Base-by-base conservation (phyloP, 2,888 invertebrate species). In the Bellardia pandia region DNA sequence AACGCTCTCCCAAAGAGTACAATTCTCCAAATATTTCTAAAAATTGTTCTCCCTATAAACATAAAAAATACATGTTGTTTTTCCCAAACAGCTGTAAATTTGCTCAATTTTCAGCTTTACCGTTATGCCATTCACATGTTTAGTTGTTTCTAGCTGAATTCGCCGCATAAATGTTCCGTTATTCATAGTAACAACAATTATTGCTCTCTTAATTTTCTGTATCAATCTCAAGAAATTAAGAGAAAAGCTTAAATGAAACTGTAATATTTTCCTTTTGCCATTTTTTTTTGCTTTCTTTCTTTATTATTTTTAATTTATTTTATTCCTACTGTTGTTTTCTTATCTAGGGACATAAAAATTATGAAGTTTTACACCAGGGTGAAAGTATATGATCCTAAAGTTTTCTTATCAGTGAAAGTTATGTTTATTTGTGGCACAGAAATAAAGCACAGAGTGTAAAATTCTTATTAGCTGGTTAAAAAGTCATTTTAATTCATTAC, bases 271-370 rank as follows among this genome's bases (percentile, higher is more conserved):
- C 11, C 23, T 58, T 60, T 60, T 51, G 66, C 53, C n/a, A 16
- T 64, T 48, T 66, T 56, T 64, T 48, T 62, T 2, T 7, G 9
- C 30, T 42, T 42, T 66, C 9, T 23, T 42, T 23, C 33, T 58
- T 62, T 51, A 16, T 16, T 30, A 62, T 33, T 68, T 74, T 80
- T 14, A 9, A 60, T 74, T 48, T 48, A 45, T 76, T 33, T 33
- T 37, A 45, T 79, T 37, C 8, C 14, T 66, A 33, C 11, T 79
- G 75, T 66, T 83, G 23, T 45, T 76, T 68, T n/a, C 74, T 74
- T 85, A 87, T 85, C 86, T 74, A 40, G 40, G 66, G 45, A 75
- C 76, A 87, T 75, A 74, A 78, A 56, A 62, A 51, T 68, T 74
- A 77, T 74, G 33, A 85, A 78, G 62, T 84, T 81, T 62, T 75